phyloP scores from a whole-genome alignment of 2,113 vertebrate species.

The Coracopsis vasa region DNA sequence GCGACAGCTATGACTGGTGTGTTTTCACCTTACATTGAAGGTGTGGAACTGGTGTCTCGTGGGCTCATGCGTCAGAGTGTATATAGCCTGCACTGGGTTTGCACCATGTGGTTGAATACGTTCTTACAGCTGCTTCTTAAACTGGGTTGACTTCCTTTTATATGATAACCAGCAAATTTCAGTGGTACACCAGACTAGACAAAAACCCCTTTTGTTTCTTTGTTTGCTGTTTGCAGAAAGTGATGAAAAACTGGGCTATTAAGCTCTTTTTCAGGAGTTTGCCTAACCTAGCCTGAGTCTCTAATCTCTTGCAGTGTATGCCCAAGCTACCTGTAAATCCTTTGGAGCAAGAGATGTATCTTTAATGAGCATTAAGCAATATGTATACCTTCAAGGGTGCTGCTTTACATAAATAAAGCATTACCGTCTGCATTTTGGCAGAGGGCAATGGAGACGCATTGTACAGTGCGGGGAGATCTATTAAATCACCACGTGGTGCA shows the following conservation, averaged over 20 bases:
- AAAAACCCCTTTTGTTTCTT: neutral
- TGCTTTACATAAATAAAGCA: neutral
- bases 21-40: neutral
- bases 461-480: neutral
- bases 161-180: neutral
- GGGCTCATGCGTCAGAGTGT: neutral
- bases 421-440: neutral
- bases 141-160: neutral
- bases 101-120: neutral
- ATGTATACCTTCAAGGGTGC: neutral
- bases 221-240: neutral
- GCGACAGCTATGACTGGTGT: neutral
- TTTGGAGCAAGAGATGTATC: neutral
- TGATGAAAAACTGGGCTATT: neutral
- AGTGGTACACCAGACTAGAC: neutral
- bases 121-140: neutral
- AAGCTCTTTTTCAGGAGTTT: neutral
- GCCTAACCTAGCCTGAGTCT: neutral
- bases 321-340: neutral
- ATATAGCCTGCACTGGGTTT: neutral
- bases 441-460: neutral
- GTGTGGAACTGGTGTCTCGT: neutral
- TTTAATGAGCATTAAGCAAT: neutral
- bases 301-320: neutral
- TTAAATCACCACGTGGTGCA: rapidly evolving